Percentiles rank a stretch among this genome's conserved stretches.
Evolutionary conservation across 2,797 vertebrate species (phyloP).

Genomic region (Simalia tracyae): DNA sequence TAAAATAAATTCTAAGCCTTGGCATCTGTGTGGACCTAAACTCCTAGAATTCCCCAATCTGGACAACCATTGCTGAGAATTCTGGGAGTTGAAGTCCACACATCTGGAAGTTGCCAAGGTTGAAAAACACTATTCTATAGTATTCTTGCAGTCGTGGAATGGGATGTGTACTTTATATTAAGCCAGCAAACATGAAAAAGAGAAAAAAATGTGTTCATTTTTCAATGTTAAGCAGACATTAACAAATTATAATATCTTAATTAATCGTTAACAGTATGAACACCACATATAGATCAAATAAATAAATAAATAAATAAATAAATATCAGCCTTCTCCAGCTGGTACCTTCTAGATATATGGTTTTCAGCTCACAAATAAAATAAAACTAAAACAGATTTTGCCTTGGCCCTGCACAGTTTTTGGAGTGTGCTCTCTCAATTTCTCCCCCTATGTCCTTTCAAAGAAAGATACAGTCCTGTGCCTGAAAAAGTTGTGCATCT

Average conservation of each 20-base stretch:
- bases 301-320: too few species aligned
- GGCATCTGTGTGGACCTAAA: background rate
- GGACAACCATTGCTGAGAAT: background rate
- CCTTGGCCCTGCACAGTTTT: background rate
- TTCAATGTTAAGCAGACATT: too few species aligned
- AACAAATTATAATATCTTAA: too few species aligned
- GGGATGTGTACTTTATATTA: too few species aligned
- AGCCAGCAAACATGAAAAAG: too few species aligned
- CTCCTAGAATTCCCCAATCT: background rate
- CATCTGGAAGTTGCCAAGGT: background rate
- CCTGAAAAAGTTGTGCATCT: background rate
- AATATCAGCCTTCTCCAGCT: too few species aligned
- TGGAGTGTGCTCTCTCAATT: background rate
- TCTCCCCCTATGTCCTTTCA: background rate
- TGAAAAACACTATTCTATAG: background rate
- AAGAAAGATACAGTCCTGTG: background rate
- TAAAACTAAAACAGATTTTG: background rate
- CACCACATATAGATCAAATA: too few species aligned
- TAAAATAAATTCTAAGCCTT: background rate
- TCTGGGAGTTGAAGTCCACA: background rate
- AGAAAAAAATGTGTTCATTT: too few species aligned
- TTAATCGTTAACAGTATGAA: too few species aligned
- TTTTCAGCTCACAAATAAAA: too few species aligned
- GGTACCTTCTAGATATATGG: too few species aligned
- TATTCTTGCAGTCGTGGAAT: background rate